Evolutionary conservation across 2,888 invertebrate species (phyloP), one percentile per base, ranked within the genome.

Genomic region (Drosophila neotestacea): DNA sequence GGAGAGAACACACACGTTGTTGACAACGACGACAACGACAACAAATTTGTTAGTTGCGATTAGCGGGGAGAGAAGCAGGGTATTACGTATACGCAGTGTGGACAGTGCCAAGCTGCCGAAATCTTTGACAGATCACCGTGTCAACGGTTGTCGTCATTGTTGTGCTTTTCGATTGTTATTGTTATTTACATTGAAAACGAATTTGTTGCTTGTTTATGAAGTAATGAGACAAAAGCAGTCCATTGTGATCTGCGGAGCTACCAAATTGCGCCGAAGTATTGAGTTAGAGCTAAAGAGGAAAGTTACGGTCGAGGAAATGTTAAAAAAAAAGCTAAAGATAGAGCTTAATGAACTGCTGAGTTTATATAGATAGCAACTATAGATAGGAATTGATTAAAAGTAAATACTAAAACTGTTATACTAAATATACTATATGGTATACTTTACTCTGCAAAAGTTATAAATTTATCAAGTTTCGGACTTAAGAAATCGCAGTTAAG

Each of bases 111-210:
- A 73, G 66, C 70, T 77, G 79, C 80, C 74, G 81, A 81, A 84
- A 80, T 81, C 64, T 79, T 83, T 76, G 83, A 85, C 85, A 79
- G 85, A 84, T 83, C 85, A 79, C 83, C 83, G 70, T 79, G 76
- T 76, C 78, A 78, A 76, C 70, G 76, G 69, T 64, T 80, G 77
- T 77, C 79, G 62, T 58, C 74, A 68, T 62, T 48, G 54, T 55
- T 68, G 58, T 69, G 58, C 55, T 42, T 55, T 46, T 47, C 56
- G 47, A 11, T 61, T 47, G 39, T 52, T 52, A 67, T 79, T 77
- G 77, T 75, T 79, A 71, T 75, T 73, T 74, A 58, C 69, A 68
- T 68, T 77, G 65, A 51, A 71, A 64, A 46, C 77, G 46, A 60
- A 77, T 77, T 75, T 72, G 71, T 55, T 67, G 69, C 67, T 60